Evolutionary conservation across 2,113 vertebrate genomes (phyloP).

Genomic region (Larimichthys crocea): DNA sequence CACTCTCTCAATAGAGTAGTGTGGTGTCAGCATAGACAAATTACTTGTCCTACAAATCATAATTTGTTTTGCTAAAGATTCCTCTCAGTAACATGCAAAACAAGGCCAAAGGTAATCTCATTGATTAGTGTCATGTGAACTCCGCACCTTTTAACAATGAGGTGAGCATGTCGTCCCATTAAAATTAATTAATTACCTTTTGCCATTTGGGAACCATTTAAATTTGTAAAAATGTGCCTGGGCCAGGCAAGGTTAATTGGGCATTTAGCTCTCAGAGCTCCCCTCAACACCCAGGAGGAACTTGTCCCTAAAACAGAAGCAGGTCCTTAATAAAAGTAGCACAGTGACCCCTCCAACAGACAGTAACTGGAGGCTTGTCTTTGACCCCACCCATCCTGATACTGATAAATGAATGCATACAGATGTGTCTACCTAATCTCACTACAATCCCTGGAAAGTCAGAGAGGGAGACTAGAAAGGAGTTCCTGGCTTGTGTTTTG

Average conservation of each 20-base stretch:
- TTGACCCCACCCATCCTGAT: slow-evolving; percentile 55
- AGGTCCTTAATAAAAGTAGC: slow-evolving; percentile 77
- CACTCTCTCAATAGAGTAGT: slow-evolving; percentile 14
- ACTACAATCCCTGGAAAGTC: slow-evolving; percentile 46
- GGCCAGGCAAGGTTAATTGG: slow-evolving; percentile 84
- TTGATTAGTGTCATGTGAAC: slow-evolving; percentile 77
- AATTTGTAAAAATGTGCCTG: slow-evolving; percentile 82
- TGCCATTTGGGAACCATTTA: slow-evolving; percentile 80
- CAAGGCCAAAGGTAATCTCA: slow-evolving; percentile 74
- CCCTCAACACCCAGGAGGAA: slow-evolving; percentile 74
- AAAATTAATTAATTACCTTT: slow-evolving; percentile 83
- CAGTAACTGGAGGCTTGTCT: slow-evolving; percentile 53
- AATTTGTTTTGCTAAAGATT: slow-evolving; percentile 71
- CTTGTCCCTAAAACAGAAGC: slow-evolving; percentile 76
- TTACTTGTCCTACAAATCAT: slow-evolving; percentile 69
- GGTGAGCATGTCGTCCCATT: slow-evolving; percentile 74
- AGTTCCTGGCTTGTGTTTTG: slow-evolving; percentile 55
- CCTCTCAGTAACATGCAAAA: slow-evolving; percentile 64
- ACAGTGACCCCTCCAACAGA: slow-evolving; percentile 74
- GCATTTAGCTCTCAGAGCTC: slow-evolving; percentile 77
- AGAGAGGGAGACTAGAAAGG: slow-evolving; percentile 43
- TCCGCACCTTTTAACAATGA: slow-evolving; percentile 76
- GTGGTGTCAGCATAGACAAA: slow-evolving; percentile 49
- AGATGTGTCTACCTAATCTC: slow-evolving; percentile 29
- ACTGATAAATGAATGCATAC: slow-evolving; percentile 52